Evolutionary conservation across 2,113 vertebrate genomes (phyloP), one percentile per base, ranked within the genome.

Genomic region (Salvelinus namaycush): DNA sequence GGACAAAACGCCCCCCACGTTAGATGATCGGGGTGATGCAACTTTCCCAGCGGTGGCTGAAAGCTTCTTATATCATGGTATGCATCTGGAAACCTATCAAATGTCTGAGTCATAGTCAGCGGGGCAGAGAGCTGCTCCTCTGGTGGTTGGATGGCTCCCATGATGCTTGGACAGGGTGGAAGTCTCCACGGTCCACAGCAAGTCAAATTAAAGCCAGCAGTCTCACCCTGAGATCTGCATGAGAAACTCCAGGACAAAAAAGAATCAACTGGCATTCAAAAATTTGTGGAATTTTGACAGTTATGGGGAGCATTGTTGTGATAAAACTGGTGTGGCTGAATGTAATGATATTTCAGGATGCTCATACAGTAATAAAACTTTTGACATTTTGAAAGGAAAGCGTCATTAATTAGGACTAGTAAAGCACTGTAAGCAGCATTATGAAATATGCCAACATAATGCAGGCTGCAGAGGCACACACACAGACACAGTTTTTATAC

Each of bases 151-250:
- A 20, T 20, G 20, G 20, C 60, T 64, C 8, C 7, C 60, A 64
- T 22, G 60, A 64, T 24, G 60, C 20, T 22, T 24, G 20, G 24
- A 26, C 8, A 26, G 24, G 9, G 60, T 9, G n/a, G 60, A 64
- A 4, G 9, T 44, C 39, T 44, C 39, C 11, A 44, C 2, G 39
- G 9, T 76, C 73, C 76, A n/a, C 9, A 82, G 78, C 59, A 67
- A 74, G 70, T 67, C 51, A 84, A 84, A 89, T 79, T 14, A 70
- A 67, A 74, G 68, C 73, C 77, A 81, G 59, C 48, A 71, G 51
- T 49, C 76, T 62, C 18, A 74, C 27, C 71, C 79, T 16, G 72
- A 11, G 39, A 44, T 44, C 39, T 44, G 57, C 57, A 60, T 60
- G 4, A 20, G 72, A 68, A 74, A 70, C 57, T 57, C 77, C 69